phyloP scores from a whole-genome alignment of 2,113 vertebrate species.

The Anguilla rostrata region DNA sequence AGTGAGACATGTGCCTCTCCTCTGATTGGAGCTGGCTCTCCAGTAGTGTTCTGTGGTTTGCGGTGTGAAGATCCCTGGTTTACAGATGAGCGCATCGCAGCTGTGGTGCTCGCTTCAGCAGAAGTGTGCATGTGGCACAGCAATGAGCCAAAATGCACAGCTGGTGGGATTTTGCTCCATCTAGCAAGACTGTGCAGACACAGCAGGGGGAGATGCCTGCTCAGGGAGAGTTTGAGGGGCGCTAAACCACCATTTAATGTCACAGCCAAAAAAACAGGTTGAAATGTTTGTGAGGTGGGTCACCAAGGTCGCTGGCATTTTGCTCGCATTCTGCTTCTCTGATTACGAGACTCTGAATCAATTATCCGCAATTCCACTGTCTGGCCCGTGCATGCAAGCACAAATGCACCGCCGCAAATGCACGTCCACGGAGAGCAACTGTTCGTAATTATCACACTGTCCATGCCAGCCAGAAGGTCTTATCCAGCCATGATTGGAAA shows the following conservation, averaged over 20 bases:
- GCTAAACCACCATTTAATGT: no score
- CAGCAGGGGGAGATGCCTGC: no score
- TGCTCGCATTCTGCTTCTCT: background rate
- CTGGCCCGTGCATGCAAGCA: background rate
- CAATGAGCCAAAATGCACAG: no score
- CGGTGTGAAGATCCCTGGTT: background rate
- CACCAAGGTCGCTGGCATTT: background rate
- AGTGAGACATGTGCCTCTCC: background rate
- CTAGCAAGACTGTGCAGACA: no score
- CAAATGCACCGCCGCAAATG: background rate
- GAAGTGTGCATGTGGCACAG: background rate
- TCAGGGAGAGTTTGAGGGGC: no score
- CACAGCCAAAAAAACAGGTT: background rate
- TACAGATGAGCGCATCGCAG: no score
- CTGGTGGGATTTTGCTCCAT: no score
- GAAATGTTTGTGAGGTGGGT: background rate
- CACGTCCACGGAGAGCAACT: slow-evolving; percentile 9
- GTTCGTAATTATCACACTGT: background rate
- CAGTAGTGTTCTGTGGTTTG: no score
- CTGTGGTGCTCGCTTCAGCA: no score
- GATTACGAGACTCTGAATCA: background rate
- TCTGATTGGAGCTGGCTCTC: background rate
- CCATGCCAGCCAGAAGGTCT: background rate
- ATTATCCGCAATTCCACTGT: background rate
- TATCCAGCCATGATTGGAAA: background rate